Conservation (phyloP, 2,113 vertebrate species). For the Sebastes fasciatus region DNA sequence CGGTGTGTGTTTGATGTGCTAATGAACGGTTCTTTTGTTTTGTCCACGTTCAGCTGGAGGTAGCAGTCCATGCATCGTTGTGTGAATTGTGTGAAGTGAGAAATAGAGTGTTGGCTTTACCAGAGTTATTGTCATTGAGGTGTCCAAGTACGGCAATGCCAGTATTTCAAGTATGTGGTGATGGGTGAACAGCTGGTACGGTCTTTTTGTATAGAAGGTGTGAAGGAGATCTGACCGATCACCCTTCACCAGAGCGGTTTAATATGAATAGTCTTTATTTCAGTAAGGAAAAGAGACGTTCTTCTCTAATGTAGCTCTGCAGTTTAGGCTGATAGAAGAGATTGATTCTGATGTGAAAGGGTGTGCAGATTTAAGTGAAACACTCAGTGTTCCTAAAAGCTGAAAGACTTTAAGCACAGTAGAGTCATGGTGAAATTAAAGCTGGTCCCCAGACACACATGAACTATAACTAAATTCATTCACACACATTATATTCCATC, state of each 20-base stretch:
- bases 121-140: not conserved
- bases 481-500: not conserved
- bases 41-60: not conserved
- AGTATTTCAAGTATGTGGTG: not conserved
- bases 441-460: not conserved
- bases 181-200: not conserved
- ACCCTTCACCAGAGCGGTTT: not conserved
- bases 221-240: not conserved
- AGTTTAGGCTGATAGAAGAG: not conserved
- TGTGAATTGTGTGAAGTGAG: slow-evolving; percentile 18
- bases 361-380: not conserved
- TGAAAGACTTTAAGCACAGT: not conserved
- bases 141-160: not conserved
- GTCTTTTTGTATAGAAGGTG: not conserved
- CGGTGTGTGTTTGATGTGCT: not conserved
- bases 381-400: not conserved
- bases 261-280: not conserved
- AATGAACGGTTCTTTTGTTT: not conserved
- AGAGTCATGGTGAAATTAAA: slow-evolving; percentile 1
- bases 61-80: not conserved
- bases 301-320: not conserved
- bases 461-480: not conserved
- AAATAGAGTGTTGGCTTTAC: not conserved
- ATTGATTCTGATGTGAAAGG: not conserved
- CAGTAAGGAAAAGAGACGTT: not conserved